Percentiles rank a stretch among this genome's conserved stretches.
Evolutionary conservation across 2,888 invertebrate genomes (phyloP).

Genomic region (Byasa hedistus): DNA sequence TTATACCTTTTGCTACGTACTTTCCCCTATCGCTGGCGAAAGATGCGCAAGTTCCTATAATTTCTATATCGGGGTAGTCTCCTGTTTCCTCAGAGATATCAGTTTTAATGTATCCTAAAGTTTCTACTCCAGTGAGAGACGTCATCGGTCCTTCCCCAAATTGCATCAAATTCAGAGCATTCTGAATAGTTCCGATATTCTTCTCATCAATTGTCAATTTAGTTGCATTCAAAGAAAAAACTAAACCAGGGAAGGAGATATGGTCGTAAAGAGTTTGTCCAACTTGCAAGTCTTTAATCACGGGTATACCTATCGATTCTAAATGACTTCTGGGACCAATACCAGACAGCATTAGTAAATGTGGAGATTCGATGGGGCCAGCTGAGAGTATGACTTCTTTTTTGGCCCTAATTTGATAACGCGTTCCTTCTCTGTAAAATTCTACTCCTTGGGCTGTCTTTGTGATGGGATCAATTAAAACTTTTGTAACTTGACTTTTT

Average conservation of each 20-base stretch:
- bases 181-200: constrained; percentile 53
- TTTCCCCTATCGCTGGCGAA: constrained; percentile 78
- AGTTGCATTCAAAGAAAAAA: constrained; percentile 75
- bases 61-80: constrained; percentile 83
- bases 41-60: constrained; percentile 80
- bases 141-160: constrained; percentile 78
- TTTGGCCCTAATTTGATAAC: constrained; percentile 63
- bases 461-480: constrained; percentile 78
- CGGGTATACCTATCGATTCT: constrained; percentile 77
- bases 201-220: constrained; percentile 53
- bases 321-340: constrained; percentile 83
- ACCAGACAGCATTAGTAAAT: constrained; percentile 84
- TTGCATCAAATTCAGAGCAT: constrained; percentile 56
- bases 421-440: constrained; percentile 62
- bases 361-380: constrained; percentile 89
- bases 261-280: constrained; percentile 85
- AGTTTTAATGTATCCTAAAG: constrained; percentile 80
- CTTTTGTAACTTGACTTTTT: constrained; percentile 76
- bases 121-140: constrained; percentile 78
- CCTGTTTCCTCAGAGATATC: constrained; percentile 74
- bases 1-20: constrained; percentile 62
- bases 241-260: constrained; percentile 79
- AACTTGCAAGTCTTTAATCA: constrained; percentile 82
- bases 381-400: constrained; percentile 83
- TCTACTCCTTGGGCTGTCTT: constrained; percentile 67